Percentiles rank a stretch among this genome's conserved stretches.
These are phyloP conservation scores for Tiliacea citrago DNA, from an alignment of 2,888 invertebrate species.

Conservation along the genomic window DNA sequence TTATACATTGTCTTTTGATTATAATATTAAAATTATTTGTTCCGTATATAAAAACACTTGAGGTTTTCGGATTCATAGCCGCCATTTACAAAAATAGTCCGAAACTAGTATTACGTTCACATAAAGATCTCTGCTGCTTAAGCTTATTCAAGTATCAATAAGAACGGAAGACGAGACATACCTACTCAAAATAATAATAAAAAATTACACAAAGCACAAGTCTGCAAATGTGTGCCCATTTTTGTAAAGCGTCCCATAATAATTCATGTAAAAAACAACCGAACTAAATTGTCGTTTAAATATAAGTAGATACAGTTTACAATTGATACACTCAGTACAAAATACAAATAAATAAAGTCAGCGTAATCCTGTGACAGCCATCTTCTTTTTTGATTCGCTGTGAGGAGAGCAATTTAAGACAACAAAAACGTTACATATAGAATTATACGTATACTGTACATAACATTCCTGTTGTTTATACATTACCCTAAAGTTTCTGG, in stretches of 20 bases:
- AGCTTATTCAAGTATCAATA: no score
- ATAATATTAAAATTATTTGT: not conserved
- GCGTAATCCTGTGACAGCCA: not conserved
- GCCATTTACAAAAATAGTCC: not conserved
- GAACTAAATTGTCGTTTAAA: no score
- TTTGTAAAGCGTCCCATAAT: not conserved
- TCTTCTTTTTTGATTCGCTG: constrained; percentile 65
- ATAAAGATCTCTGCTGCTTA: not conserved
- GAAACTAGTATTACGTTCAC: not conserved
- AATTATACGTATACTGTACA: constrained; percentile 89
- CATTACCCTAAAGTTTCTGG: constrained; percentile 85
- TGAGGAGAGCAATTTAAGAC: constrained; percentile 90
- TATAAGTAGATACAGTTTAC: no score
- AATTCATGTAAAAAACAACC: no score
- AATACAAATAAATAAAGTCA: not conserved
- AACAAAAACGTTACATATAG: constrained; percentile 91
- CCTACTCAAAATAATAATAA: not conserved
- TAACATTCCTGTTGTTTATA: constrained; percentile 91
- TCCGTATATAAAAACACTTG: not conserved
- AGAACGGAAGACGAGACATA: not conserved
- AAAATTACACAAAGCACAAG: not conserved
- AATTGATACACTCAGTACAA: not conserved
- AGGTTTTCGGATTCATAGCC: not conserved
- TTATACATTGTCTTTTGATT: constrained; percentile 30
- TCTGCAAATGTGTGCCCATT: not conserved